Evolutionary conservation across 1,140 invertebrate genomes (phyloP), one percentile per base, ranked within the genome.

Genomic region (Hirudo medicinalis): DNA sequence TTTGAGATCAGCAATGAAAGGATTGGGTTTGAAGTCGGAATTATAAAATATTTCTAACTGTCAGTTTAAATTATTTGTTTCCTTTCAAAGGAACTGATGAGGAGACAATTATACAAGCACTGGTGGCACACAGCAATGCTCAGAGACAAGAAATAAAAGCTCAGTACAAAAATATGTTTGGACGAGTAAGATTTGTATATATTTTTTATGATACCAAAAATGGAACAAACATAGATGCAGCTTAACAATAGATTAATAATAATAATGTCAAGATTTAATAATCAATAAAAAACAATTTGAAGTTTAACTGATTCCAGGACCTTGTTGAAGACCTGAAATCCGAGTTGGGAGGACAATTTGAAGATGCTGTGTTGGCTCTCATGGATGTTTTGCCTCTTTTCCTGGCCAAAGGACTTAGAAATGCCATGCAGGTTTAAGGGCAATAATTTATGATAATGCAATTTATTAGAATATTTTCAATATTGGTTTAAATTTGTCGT

Each of bases 141-240:
- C 91, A 96, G 82, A 86, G 94, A 73, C 83, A 92, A 72, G 88
- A 92, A 81, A 94, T 97, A 76, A 88, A 89, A 20, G 87, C 89
- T 76, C 88, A 90, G 8, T 98, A 91, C 83, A 97, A 97, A 83
- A 92, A 90, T 60, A 86, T 89, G 73, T 97, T 89, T 81, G 94
- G 94, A 79, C 94, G 92, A 81, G 89, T 89, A 27, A 69, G 15
- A 60, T 36, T 29, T 27, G 4, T 17, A 2, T 49, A 2, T 49
- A 49, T 49, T 49, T 15, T 49, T 49, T 17, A 49, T 36, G 32
- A 36, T 36, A 36, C 32, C 32, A 36, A 6, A 36, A n/a, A n/a
- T n/a, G n/a, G n/a, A 36, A 36, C 32, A 6, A 3, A 36, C 6
- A 6, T 36, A 36, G 32, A 36, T 36, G 32, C 6, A 36, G 32